Evolutionary conservation across 1,140 invertebrate genomes (phyloP).

Genomic region (Brachionus sp.): DNA sequence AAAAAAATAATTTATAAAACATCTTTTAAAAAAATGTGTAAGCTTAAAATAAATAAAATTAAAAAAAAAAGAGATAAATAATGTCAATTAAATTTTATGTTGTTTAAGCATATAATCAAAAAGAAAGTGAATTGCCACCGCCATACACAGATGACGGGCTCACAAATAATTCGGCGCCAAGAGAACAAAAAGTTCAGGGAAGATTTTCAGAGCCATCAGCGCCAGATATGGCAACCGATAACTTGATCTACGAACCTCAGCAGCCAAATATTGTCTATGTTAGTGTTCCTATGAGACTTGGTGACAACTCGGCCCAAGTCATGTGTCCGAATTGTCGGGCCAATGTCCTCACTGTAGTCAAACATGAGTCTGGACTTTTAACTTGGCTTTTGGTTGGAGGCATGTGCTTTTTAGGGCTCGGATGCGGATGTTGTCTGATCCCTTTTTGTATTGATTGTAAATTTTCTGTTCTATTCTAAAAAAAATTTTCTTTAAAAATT

Average conservation of each 20-base stretch:
- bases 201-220: not conserved
- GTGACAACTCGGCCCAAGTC: not conserved
- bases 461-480: not conserved
- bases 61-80: not conserved
- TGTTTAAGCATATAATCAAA: not conserved
- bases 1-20: not conserved
- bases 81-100: not conserved
- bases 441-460: conserved; percentile 4
- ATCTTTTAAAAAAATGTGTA: not conserved
- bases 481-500: not conserved
- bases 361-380: not conserved
- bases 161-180: not conserved
- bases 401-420: not conserved
- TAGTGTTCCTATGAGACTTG: not conserved
- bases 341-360: not conserved
- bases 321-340: not conserved
- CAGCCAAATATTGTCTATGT: not conserved
- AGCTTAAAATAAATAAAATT: too few species aligned
- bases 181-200: not conserved
- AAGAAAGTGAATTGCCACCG: not conserved
- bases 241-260: not conserved
- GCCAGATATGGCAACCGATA: not conserved
- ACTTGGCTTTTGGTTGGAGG: not conserved
- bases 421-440: not conserved
- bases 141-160: not conserved